Conservation (phyloP, 2,113 vertebrate species). For the Psephotus haematonotus region DNA sequence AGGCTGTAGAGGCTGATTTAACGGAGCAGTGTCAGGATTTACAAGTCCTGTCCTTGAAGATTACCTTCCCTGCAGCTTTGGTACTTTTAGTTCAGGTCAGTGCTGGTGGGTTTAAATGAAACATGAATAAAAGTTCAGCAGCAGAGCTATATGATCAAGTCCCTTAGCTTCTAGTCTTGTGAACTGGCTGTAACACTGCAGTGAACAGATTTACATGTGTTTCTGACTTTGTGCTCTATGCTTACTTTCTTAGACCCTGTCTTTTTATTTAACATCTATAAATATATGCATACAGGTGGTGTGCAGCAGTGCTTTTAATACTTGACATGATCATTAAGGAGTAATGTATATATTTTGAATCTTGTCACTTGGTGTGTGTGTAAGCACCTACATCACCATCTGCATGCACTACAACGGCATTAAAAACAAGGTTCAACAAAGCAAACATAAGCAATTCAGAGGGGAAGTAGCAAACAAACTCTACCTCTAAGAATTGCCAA, state of each 20-base stretch:
- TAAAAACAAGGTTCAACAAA: constrained; percentile 54
- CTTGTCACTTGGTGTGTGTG: neutral
- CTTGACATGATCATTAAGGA: neutral
- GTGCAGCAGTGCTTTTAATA: neutral
- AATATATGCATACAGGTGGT: neutral
- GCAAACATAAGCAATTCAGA: constrained; percentile 43
- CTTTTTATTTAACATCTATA: neutral
- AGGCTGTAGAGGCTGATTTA: neutral
- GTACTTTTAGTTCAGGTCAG: neutral
- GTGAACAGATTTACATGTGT: neutral
- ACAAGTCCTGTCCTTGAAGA: neutral
- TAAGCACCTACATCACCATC: neutral
- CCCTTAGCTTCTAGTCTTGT: neutral
- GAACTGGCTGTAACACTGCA: neutral
- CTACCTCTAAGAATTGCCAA: neutral
- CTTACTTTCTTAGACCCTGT: neutral
- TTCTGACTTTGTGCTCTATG: neutral
- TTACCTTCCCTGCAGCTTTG: neutral
- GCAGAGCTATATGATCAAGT: neutral
- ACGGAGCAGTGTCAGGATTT: neutral
- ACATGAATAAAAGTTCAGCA: neutral
- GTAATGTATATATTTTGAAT: neutral
- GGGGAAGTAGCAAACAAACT: constrained; percentile 43
- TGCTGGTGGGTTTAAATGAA: constrained; percentile 3
- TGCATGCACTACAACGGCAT: neutral